These are phyloP conservation scores for Danio tinwini DNA, from an alignment of 2,797 vertebrate species.

Conservation along the genomic window DNA sequence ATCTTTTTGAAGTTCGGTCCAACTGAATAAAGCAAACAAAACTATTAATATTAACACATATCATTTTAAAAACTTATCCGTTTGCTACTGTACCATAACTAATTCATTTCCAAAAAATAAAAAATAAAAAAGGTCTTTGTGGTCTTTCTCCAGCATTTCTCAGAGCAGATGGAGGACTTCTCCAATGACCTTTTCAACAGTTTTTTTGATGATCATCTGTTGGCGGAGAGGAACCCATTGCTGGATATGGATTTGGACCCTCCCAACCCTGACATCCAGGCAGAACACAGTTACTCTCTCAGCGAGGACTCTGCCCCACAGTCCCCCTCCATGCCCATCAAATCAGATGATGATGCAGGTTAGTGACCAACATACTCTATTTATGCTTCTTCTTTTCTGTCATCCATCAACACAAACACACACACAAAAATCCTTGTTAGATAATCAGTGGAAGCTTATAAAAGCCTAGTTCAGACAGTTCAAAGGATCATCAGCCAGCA, in stretches of 20 bases:
- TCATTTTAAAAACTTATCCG: too few relatives aligned
- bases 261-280: constrained; percentile 91
- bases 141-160: constrained; percentile 83
- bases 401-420: background rate
- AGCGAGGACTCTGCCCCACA: constrained; percentile 97
- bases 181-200: constrained; percentile 97
- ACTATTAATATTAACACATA: too few relatives aligned
- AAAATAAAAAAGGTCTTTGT: background rate
- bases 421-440: background rate
- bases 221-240: constrained; percentile 89
- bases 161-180: constrained; percentile 98
- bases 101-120: background rate
- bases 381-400: background rate
- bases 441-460: background rate
- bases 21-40: too few relatives aligned
- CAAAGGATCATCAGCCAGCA: constrained; percentile 15
- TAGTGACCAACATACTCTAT: constrained; percentile 19
- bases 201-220: constrained; percentile 95
- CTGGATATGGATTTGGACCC: constrained; percentile 94
- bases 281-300: constrained; percentile 97
- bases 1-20: too few relatives aligned
- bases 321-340: constrained; percentile 92
- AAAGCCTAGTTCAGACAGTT: background rate
- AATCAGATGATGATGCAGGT: constrained; percentile 92
- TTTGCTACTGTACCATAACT: background rate